A percentile compares a stretch with the other conserved stretches of the same genome.
Evolutionary conservation across 2,797 vertebrate species (phyloP).

Genomic region (Poecilia gillii): DNA sequence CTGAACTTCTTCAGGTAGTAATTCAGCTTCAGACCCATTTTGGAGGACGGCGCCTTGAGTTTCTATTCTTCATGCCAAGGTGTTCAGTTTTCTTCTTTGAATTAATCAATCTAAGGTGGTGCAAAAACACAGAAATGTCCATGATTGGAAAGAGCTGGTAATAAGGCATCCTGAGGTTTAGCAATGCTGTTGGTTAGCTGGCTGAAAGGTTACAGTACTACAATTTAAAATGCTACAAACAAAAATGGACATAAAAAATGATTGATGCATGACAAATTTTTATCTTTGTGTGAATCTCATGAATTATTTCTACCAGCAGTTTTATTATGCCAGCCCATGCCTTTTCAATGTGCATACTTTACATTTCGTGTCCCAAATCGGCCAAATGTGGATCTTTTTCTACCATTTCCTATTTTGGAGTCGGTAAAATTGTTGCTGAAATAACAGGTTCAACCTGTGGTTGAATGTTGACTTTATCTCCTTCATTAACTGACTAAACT

Average conservation of each 20-base stretch:
- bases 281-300: neutral
- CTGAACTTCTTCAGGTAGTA: neutral
- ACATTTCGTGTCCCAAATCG: neutral
- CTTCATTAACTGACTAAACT: slow-evolving; percentile 18
- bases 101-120: neutral
- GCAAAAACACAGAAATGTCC: neutral
- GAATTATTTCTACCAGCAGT: neutral
- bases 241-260: neutral
- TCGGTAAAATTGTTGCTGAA: neutral
- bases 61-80: neutral
- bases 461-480: slow-evolving; percentile 17
- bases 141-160: neutral
- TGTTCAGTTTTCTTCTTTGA: neutral
- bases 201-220: neutral
- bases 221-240: neutral
- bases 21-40: neutral
- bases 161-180: neutral
- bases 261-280: no score
- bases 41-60: neutral
- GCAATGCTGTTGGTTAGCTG: neutral
- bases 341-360: neutral
- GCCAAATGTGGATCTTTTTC: no score
- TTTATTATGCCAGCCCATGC: neutral
- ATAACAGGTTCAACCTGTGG: neutral
- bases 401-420: neutral